Evolutionary conservation across 1,140 invertebrate genomes (phyloP), one percentile per base, ranked within the genome.

Genomic region (Atopsyche davidsoni): DNA sequence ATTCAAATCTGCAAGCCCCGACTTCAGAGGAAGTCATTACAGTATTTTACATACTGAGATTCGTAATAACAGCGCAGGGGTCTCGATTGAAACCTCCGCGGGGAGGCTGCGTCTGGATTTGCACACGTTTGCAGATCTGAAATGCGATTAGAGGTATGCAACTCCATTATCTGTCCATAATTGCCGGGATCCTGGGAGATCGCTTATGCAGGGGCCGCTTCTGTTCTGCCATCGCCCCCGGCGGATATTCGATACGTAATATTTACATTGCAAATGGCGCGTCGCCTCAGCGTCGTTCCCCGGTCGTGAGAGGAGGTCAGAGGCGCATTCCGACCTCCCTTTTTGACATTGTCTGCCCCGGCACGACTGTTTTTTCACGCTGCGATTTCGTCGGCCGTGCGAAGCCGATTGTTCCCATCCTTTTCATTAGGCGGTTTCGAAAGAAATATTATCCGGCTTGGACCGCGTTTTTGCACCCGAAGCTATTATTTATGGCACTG

Each of bases 241-340:
- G 32, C 21, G 41, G 40, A 57, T 36, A 50, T 51, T 44, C 45
- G 32, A 57, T 53, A 31, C 51, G 45, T 50, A 50, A 28, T 34
- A 57, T 57, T 57, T 57, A 57, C 53, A 53, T 57, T 57, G 55
- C 55, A 57, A 53, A 57, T 53, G 45, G 28, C 6, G 22, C 23
- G 21, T 18, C 36, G 16, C 16, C 19, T 39, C 25, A 31, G 36
- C 23, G 10, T 40, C 23, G 6, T 28, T 39, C 4, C n/a, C 13
- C n/a, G 41, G 16, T 53, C 51, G 51, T 57, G 55, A 50, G 31
- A 21, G 39, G 35, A 35, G 34, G 46, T 52, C 46, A 36, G 38
- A 53, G 46, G 46, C 51, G 35, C 55, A 50, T 57, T 57, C 55
- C 55, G 16, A 25, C 13, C 35, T 13, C 46, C 25, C 50, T 50